phyloP scores from a whole-genome alignment of 2,888 invertebrate genomes.

The Phymatocera aterrima region DNA sequence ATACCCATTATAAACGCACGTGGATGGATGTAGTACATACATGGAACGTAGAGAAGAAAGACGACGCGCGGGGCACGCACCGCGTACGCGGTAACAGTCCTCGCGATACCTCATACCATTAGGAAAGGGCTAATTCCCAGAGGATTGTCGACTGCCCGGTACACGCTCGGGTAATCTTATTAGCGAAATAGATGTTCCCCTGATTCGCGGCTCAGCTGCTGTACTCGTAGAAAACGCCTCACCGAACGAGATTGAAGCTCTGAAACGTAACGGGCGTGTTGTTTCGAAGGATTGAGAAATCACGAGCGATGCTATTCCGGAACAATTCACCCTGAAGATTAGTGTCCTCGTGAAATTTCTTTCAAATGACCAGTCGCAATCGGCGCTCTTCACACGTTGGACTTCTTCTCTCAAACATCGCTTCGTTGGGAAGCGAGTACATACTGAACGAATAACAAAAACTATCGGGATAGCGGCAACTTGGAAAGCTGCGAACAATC shows the following conservation, averaged over 20 bases:
- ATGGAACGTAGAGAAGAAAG: not conserved
- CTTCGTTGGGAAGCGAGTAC: too few species aligned
- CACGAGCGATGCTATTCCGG: not conserved
- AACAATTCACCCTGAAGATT: not conserved
- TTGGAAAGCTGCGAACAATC: too few species aligned
- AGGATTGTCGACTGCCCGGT: constrained; percentile 42
- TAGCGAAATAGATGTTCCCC: constrained; percentile 19
- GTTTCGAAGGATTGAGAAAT: not conserved
- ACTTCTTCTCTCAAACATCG: too few species aligned
- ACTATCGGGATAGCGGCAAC: too few species aligned
- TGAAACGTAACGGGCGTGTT: not conserved
- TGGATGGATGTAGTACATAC: not conserved
- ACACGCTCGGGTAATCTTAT: constrained; percentile 40
- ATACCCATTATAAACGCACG: constrained; percentile 5
- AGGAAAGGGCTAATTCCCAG: constrained; percentile 32
- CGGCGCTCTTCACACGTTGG: too few species aligned
- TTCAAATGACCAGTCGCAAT: too few species aligned
- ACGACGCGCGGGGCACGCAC: not conserved
- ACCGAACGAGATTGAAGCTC: constrained; percentile 26
- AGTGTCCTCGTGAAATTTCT: not conserved
- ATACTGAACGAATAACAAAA: too few species aligned
- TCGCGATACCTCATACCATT: not conserved
- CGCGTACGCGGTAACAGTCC: not conserved
- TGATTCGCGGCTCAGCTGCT: not conserved
- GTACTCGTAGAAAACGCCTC: constrained; percentile 15